Conservation (phyloP, 2,113 vertebrate species). For the Actinemys pallida region DNA sequence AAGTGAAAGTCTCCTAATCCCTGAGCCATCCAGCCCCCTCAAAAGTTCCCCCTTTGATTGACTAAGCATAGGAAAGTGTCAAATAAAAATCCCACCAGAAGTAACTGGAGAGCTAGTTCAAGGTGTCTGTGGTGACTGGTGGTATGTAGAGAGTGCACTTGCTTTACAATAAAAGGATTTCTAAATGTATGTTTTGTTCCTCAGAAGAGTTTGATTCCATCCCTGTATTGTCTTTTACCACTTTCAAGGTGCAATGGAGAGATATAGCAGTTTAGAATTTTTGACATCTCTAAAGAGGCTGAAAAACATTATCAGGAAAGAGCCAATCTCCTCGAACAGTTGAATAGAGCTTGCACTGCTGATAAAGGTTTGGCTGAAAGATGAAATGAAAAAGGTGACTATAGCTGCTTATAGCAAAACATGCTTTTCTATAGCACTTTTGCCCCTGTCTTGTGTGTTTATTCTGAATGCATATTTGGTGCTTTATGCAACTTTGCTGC, state of each 20-base stretch:
- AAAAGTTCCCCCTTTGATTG: neutral
- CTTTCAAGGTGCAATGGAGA: conserved; percentile 48
- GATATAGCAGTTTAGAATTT: conserved; percentile 52
- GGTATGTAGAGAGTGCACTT: neutral
- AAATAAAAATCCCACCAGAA: neutral
- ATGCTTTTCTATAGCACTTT: conserved; percentile 57
- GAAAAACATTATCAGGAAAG: conserved; percentile 46
- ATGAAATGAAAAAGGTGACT: conserved; percentile 64
- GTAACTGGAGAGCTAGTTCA: neutral
- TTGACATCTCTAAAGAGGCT: conserved; percentile 55
- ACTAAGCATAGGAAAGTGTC: neutral
- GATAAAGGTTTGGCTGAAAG: conserved; percentile 69
- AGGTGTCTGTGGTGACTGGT: neutral
- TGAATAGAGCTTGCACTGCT: conserved; percentile 1
- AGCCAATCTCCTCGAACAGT: conserved; percentile 1
- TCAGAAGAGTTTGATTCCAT: conserved; percentile 22
- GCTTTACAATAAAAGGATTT: conserved; percentile 4
- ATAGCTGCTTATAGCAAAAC: conserved; percentile 48
- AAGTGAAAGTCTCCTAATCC: neutral
- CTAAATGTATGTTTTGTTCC: neutral
- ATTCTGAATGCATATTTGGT: conserved; percentile 24
- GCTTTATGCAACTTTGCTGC: conserved; percentile 22
- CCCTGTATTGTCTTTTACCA: conserved; percentile 37
- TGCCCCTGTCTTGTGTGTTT: conserved; percentile 29
- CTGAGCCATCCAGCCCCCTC: neutral